These are phyloP conservation scores for Hormaphis cornu DNA, from an alignment of 1,140 invertebrate species.

Conservation along the genomic window DNA sequence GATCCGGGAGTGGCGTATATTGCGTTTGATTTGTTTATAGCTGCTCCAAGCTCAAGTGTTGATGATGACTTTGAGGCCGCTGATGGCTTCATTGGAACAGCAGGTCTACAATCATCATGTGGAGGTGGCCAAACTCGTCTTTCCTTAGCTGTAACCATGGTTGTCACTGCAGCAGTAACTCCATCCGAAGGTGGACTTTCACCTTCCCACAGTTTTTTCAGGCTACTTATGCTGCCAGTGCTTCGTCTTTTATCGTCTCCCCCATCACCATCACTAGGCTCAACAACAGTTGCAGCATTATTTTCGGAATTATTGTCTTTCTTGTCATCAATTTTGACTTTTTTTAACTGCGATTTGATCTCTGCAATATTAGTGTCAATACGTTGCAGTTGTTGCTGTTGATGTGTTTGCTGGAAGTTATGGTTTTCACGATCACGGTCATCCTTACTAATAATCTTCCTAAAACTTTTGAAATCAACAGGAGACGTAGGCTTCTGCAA, in stretches of 20 bases:
- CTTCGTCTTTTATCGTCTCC: conserved; percentile 77
- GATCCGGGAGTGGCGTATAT: conserved; percentile 57
- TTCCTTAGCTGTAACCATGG: conserved; percentile 42
- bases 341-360: conserved; percentile 72
- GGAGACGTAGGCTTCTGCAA: conserved; percentile 41
- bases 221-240: conserved; percentile 82
- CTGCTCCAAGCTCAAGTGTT: conserved; percentile 27
- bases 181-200: conserved; percentile 48
- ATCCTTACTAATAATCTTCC: conserved; percentile 41
- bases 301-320: conserved; percentile 43
- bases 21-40: conserved; percentile 40
- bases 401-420: conserved; percentile 42
- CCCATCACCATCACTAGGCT: conserved; percentile 46
- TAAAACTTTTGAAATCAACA: conserved; percentile 47
- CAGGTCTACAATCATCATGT: conserved; percentile 50
- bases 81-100: conserved; percentile 57
- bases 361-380: conserved; percentile 58
- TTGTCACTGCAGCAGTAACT: conserved; percentile 41
- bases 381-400: conserved; percentile 56
- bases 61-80: conserved; percentile 45
- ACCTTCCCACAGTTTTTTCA: conserved; percentile 86
- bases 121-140: conserved; percentile 50
- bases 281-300: conserved; percentile 39
- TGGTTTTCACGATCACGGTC: conserved; percentile 1
- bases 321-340: conserved; percentile 55